phyloP scores from a whole-genome alignment of 1,140 invertebrate species.

The Potamilus streckersoni region DNA sequence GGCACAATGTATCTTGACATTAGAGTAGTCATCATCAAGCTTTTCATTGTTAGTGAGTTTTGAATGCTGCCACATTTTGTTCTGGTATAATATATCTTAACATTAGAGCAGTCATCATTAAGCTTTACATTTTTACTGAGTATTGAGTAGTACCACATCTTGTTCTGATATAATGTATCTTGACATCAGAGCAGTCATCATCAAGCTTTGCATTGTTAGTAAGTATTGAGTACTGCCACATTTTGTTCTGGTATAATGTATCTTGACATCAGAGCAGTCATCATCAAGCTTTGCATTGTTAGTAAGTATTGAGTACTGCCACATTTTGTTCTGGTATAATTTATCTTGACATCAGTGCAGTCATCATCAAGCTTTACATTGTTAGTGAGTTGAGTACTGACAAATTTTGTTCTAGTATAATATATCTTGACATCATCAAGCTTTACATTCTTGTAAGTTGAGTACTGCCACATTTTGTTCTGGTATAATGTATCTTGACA shows the following conservation, averaged over 20 bases:
- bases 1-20: no score
- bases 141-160: background rate
- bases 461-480: background rate
- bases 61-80: background rate
- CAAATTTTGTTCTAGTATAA: background rate
- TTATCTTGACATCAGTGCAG: background rate
- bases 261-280: slow-evolving; percentile 2
- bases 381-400: background rate
- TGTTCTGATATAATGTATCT: background rate
- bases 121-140: background rate
- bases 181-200: background rate
- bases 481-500: no score
- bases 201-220: no score
- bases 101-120: background rate
- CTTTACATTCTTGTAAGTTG: background rate
- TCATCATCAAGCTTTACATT: background rate
- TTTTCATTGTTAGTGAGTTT: background rate
- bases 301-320: background rate
- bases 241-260: background rate
- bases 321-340: background rate
- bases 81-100: slow-evolving; percentile 2
- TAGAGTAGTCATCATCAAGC: no score
- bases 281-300: no score
- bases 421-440: background rate
- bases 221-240: background rate